A percentile compares a stretch with the other conserved stretches of the same genome.
phyloP scores from a whole-genome alignment of 2,888 invertebrate genomes.

The Syrista parreyssii region DNA sequence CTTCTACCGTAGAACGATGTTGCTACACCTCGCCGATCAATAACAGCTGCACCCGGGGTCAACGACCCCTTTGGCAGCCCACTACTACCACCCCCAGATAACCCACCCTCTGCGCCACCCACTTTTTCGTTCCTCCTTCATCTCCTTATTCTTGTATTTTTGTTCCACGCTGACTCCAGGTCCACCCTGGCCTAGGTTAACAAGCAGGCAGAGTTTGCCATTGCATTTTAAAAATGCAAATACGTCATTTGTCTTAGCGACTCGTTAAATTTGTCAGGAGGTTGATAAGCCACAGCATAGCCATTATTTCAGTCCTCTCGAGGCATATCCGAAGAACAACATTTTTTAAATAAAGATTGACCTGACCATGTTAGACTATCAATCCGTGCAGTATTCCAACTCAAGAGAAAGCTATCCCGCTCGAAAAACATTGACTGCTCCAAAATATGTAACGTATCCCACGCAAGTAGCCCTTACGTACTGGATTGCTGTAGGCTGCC shows the following conservation, averaged over 20 bases:
- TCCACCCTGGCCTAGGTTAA: constrained; percentile 39
- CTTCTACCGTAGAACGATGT: constrained; percentile 42
- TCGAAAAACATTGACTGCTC: background rate
- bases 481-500: constrained; percentile 54
- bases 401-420: background rate
- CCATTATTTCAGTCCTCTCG: background rate
- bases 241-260: background rate
- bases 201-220: background rate
- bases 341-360: background rate
- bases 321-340: background rate
- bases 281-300: background rate
- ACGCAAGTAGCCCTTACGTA: constrained; percentile 38
- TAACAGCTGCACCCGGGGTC: constrained; percentile 64
- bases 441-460: background rate
- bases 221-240: background rate
- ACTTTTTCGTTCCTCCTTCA: background rate
- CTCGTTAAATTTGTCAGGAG: background rate
- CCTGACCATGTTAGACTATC: background rate
- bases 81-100: constrained; percentile 37
- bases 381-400: background rate
- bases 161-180: constrained; percentile 8
- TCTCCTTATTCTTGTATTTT: background rate
- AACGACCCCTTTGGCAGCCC: constrained; percentile 45
- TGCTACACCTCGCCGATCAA: constrained; percentile 62
- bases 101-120: constrained; percentile 25